Evolutionary conservation across 2,797 vertebrate genomes (phyloP).

Genomic region (Myoxocephalus aenaeus): DNA sequence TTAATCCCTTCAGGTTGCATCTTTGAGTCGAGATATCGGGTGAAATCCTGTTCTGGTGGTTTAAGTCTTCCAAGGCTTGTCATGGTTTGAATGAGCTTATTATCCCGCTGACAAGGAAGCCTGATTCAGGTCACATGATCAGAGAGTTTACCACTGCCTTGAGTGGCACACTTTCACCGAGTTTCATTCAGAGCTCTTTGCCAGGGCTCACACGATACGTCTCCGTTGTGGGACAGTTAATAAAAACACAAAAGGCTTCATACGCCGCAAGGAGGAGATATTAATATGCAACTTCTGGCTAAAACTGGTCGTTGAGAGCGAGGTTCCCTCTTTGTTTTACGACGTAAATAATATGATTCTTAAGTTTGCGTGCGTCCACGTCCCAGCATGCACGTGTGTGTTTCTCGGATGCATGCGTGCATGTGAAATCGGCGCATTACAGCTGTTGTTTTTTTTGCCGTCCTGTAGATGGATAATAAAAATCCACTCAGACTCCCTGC

Average conservation of each 20-base stretch:
- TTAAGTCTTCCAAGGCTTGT: constrained; percentile 29
- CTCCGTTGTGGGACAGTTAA: constrained; percentile 26
- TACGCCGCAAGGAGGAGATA: not conserved
- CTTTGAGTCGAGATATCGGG: constrained; percentile 20
- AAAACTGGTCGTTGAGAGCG: not conserved
- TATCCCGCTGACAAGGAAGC: constrained; percentile 37
- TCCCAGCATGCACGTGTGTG: constrained; percentile 4
- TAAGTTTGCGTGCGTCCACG: not conserved
- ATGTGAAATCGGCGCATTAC: constrained; percentile 50
- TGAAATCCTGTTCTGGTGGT: constrained; percentile 41
- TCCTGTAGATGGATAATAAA: constrained; percentile 76
- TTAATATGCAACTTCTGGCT: not conserved
- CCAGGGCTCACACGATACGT: not conserved
- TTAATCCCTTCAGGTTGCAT: constrained; percentile 23
- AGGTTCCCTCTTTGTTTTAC: not conserved
- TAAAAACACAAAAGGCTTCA: not conserved
- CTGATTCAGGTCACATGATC: constrained; percentile 44
- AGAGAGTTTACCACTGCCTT: constrained; percentile 16
- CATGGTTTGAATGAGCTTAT: constrained; percentile 46
- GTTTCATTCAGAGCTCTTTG: constrained; percentile 12
- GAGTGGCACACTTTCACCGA: constrained; percentile 3
- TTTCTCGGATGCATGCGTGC: constrained; percentile 26
- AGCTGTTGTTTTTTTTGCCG: constrained; percentile 69
- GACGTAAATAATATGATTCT: constrained; percentile 3
- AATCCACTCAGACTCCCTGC: constrained; percentile 69